Evolutionary conservation across 2,888 invertebrate species (phyloP).

Genomic region (Andrena flavipes): DNA sequence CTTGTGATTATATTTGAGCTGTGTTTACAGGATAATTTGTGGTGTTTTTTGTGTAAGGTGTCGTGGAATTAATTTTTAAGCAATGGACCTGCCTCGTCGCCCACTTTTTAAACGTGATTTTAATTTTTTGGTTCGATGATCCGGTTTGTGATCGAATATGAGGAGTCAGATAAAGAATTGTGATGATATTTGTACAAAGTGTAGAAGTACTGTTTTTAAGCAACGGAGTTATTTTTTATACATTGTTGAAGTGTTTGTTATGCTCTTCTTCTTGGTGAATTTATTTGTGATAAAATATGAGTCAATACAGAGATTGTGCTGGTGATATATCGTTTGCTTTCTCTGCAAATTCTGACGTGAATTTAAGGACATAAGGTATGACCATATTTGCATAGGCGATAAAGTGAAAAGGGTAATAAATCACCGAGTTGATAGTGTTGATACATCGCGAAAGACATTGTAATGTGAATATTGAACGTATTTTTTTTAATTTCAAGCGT

Average conservation of each 20-base stretch:
- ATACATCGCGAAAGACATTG: slow-evolving; percentile 1
- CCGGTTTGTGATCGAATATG: too few species aligned
- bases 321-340: slow-evolving; percentile 5
- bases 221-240: not conserved
- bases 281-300: not conserved
- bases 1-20: too few species aligned
- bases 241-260: not conserved
- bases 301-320: not conserved
- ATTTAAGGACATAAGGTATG: not conserved
- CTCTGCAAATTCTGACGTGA: not conserved
- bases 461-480: not conserved
- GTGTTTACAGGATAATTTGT: too few species aligned
- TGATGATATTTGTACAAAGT: not conserved
- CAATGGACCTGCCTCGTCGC: too few species aligned
- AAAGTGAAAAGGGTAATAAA: slow-evolving; percentile 14
- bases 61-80: too few species aligned
- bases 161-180: too few species aligned
- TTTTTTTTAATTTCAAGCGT: not conserved
- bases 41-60: too few species aligned
- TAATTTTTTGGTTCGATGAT: too few species aligned
- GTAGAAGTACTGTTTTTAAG: not conserved
- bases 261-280: not conserved
- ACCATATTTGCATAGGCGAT: slow-evolving; percentile 4
- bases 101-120: too few species aligned
- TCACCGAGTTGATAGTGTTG: not conserved